phyloP scores from a whole-genome alignment of 2,888 invertebrate genomes.

The Tachina fera region DNA sequence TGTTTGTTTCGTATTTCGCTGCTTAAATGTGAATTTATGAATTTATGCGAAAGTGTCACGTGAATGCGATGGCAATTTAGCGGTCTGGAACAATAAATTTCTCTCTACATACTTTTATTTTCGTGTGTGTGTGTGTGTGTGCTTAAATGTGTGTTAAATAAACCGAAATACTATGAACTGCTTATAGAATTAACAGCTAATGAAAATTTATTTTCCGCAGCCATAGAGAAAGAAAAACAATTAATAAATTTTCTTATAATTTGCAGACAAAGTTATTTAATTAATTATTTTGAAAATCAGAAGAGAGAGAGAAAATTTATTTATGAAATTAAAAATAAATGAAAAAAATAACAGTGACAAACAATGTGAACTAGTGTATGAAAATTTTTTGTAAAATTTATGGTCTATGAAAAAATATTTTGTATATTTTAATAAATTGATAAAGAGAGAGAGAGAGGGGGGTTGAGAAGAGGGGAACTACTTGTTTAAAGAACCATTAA shows the following conservation, averaged over 20 bases:
- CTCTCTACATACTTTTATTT: neutral
- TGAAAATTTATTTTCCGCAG: constrained; percentile 37
- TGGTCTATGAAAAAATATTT: neutral
- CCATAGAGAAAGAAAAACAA: constrained; percentile 16
- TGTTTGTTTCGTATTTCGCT: neutral
- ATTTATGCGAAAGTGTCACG: constrained; percentile 70
- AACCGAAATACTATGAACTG: constrained; percentile 27
- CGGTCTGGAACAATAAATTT: constrained; percentile 59
- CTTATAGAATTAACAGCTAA: constrained; percentile 44
- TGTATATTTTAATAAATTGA: neutral
- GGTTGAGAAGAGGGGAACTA: too few relatives aligned
- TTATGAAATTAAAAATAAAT: neutral
- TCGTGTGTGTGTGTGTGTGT: neutral
- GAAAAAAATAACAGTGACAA: neutral
- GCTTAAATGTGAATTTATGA: constrained; percentile 57
- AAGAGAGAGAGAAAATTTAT: neutral
- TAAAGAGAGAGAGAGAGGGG: too few relatives aligned
- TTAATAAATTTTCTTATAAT: constrained; percentile 29
- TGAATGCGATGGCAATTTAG: constrained; percentile 58
- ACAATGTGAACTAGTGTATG: constrained; percentile 4
- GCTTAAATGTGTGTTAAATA: constrained; percentile 28
- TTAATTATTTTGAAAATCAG: constrained; percentile 6
- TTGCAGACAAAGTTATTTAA: constrained; percentile 22
- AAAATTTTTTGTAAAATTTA: neutral
- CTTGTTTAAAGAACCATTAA: neutral